Evolutionary conservation across 2,888 invertebrate genomes (phyloP).

Genomic region (Fragum sueziense): DNA sequence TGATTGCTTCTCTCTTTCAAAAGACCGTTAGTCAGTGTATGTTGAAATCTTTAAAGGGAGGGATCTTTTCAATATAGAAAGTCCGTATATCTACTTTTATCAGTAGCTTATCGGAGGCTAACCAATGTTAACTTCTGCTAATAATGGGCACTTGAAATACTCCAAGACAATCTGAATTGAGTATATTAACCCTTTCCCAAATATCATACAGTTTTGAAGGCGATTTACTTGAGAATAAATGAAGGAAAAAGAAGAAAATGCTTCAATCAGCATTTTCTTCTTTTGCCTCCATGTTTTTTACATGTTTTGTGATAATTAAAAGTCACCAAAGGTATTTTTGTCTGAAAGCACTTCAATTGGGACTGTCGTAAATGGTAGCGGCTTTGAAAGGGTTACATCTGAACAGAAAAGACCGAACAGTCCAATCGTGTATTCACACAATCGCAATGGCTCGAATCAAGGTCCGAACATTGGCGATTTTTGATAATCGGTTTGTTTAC

Average conservation of each 20-base stretch:
- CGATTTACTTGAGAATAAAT: not conserved
- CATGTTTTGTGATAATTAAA: too few relatives aligned
- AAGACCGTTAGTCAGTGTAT: too few relatives aligned
- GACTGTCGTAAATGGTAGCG: too few relatives aligned
- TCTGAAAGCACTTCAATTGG: too few relatives aligned
- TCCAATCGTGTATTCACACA: constrained; percentile 1
- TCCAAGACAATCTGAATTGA: constrained; percentile 12
- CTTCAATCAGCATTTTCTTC: not conserved
- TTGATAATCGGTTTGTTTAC: constrained; percentile 27
- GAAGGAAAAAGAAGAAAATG: not conserved
- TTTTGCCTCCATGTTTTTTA: not conserved
- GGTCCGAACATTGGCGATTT: not conserved
- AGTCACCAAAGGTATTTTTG: too few relatives aligned
- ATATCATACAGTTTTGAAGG: not conserved
- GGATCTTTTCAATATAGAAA: constrained; percentile 1
- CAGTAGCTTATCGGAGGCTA: not conserved
- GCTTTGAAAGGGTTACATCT: not conserved
- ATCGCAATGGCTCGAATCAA: constrained; percentile 8
- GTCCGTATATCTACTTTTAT: not conserved
- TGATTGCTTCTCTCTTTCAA: too few relatives aligned
- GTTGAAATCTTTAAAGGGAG: not conserved
- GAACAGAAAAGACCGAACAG: not conserved
- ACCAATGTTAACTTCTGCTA: constrained; percentile 26
- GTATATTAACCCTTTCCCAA: constrained; percentile 4
- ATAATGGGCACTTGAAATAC: constrained; percentile 10